phyloP scores from a whole-genome alignment of 2,797 vertebrate species.

The Mormyrops attenuatus region DNA sequence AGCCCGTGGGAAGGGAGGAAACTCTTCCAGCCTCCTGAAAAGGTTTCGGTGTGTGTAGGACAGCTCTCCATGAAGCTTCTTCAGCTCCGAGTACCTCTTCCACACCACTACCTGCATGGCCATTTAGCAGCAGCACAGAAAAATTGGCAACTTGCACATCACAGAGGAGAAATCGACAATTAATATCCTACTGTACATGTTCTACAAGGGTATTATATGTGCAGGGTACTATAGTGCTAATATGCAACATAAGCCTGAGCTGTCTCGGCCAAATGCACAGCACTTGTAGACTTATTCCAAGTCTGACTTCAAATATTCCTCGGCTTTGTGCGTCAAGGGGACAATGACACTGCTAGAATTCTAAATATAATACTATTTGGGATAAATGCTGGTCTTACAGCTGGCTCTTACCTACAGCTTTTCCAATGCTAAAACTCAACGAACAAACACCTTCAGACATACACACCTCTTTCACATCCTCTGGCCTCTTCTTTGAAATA shows the following conservation, averaged over 20 bases:
- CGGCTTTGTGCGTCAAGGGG: not conserved
- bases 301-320: not conserved
- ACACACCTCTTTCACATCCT: constrained; percentile 78
- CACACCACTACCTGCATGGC: constrained; percentile 70
- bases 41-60: constrained; percentile 84
- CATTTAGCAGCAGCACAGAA: constrained; percentile 12
- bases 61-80: constrained; percentile 82
- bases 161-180: not conserved
- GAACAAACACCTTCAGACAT: not conserved
- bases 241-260: not conserved
- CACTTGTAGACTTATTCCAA: not conserved
- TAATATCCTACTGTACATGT: not conserved
- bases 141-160: not conserved
- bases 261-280: not conserved
- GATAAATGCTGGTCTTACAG: not conserved
- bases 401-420: not conserved
- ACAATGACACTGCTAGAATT: not conserved
- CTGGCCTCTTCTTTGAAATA: constrained; percentile 75
- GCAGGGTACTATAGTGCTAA: not conserved
- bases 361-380: not conserved
- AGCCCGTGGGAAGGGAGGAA: constrained; percentile 75
- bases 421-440: not conserved
- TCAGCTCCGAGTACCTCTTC: constrained; percentile 82
- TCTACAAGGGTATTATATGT: not conserved
- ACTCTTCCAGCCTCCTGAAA: constrained; percentile 79